Evolutionary conservation across 1,140 invertebrate genomes (phyloP), one percentile per base, ranked within the genome.

Genomic region (Drosophila micromelanica): DNA sequence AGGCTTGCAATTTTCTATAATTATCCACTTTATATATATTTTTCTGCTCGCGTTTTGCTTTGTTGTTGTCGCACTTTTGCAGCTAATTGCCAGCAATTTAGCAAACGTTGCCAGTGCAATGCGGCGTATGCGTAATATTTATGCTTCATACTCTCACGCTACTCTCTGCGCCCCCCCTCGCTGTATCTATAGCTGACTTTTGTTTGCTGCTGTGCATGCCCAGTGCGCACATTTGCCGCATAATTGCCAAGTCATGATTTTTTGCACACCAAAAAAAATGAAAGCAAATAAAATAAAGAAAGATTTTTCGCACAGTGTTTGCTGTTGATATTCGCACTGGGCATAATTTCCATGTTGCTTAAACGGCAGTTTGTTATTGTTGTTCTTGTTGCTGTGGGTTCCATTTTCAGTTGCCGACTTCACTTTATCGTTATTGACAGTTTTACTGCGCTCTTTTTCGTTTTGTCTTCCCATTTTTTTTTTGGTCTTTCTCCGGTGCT

Each of bases 221-320:
- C 84, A 80, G 65, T 89, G 84, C 84, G 84, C 76, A 84, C 84
- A 89, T 89, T 89, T 89, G 85, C 84, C 80, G 84, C 85, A 89
- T 89, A 89, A 89, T 89, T 89, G 84, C 84, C 85, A 89, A 89
- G 84, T 89, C 84, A 89, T 89, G 84, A 87, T 89, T 89, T 89
- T 89, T 89, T 89, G 79, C 76, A 89, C 76, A 79, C 75, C 76
- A 68, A 71, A 27, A 27, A 20, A 54, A 17, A 17, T 20, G 40
- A 11, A 13, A 12, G 5, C 13, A 70, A 37, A 20, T 4, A 27
- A 20, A 45, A 20, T 8, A 20, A 45, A 45, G 8, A 35, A 64
- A 61, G 69, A 51, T 42, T 54, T 30, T 17, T 23, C n/a, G 20
- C 65, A 46, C 49, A 55, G 64, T 78, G 63, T 78, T 87, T 87